These are phyloP conservation scores for Pelecanus crispus DNA, from an alignment of 2,113 vertebrate species.

Conservation along the genomic window DNA sequence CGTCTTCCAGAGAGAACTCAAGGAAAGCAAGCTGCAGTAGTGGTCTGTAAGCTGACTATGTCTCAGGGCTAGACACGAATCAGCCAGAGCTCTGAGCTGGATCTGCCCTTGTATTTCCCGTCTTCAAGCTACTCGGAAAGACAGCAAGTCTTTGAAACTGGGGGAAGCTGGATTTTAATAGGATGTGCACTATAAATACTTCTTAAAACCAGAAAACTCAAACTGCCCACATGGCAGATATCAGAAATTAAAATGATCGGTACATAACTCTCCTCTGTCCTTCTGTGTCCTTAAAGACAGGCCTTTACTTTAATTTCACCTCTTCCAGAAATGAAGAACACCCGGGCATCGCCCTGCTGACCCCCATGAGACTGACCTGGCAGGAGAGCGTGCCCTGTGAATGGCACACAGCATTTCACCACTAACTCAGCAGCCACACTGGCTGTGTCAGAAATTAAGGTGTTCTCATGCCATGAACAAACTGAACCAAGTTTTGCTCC, in stretches of 20 bases:
- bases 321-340: neutral
- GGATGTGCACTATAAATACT: neutral
- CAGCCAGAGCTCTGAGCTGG: neutral
- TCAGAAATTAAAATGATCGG: neutral
- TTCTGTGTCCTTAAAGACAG: neutral
- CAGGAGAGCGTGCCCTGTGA: neutral
- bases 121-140: neutral
- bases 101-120: neutral
- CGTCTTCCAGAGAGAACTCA: neutral
- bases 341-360: fast-evolving
- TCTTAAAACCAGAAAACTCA: neutral
- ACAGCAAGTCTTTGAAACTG: neutral
- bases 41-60: neutral
- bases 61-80: neutral
- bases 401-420: neutral
- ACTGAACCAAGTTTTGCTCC: neutral
- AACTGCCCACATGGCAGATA: neutral
- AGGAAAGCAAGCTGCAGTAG: neutral
- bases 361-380: fast-evolving
- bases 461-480: neutral
- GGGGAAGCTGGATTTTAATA: neutral
- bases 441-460: neutral
- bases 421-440: neutral
- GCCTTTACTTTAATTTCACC: neutral
- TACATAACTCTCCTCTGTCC: neutral